These are phyloP conservation scores for Thermophis baileyi DNA, from an alignment of 2,113 vertebrate species.

Conservation along the genomic window DNA sequence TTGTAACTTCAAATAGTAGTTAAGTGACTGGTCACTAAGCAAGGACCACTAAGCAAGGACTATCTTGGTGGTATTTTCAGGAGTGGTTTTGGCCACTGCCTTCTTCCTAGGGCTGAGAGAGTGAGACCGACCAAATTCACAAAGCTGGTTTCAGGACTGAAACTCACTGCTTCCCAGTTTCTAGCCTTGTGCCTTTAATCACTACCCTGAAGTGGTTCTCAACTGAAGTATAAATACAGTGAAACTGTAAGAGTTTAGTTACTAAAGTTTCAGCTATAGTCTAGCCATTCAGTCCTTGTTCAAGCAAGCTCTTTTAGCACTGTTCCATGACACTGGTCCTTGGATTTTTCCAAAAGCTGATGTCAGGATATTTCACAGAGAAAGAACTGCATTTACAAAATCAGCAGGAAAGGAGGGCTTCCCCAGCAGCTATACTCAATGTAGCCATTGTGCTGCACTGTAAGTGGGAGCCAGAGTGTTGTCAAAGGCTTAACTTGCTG, in stretches of 20 bases:
- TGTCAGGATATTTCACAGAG: conserved; percentile 75
- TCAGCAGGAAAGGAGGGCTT: conserved; percentile 70
- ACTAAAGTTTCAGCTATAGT: conserved; percentile 54
- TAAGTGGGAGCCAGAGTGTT: conserved; percentile 64
- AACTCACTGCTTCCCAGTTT: not conserved
- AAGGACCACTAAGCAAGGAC: not conserved
- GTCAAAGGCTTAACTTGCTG: conserved; percentile 59
- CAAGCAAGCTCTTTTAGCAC: conserved; percentile 64
- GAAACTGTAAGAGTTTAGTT: conserved; percentile 46
- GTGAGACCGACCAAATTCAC: not conserved
- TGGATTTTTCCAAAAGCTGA: conserved; percentile 77
- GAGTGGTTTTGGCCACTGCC: not conserved
- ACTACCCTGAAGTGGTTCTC: not conserved
- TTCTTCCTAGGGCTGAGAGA: not conserved
- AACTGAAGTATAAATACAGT: not conserved
- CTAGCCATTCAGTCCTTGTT: conserved; percentile 60
- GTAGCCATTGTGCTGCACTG: conserved; percentile 70
- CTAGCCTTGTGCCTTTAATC: not conserved
- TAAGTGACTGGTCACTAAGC: not conserved
- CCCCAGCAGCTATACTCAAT: conserved; percentile 71
- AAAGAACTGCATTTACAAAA: conserved; percentile 74
- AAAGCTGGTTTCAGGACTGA: not conserved
- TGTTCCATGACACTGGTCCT: conserved; percentile 73
- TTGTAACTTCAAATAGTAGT: not conserved
- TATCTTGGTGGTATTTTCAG: not conserved